Percentiles rank a stretch among this genome's conserved stretches.
phyloP scores from a whole-genome alignment of 2,113 vertebrate species.

The Sporophila hypoxantha region DNA sequence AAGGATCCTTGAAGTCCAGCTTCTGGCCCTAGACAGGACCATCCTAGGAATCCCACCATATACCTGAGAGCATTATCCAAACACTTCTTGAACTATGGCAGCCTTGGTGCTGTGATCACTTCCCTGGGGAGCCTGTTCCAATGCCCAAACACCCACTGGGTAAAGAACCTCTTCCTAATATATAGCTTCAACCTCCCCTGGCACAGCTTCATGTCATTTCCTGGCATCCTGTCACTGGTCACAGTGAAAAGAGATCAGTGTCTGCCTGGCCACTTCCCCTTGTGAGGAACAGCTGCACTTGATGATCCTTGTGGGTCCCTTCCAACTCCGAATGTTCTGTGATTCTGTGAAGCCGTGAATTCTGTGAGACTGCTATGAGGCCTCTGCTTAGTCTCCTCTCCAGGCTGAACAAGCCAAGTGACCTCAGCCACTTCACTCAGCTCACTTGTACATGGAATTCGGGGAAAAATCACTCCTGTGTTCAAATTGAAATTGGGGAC shows the following conservation, averaged over 20 bases:
- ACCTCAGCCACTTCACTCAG: background rate
- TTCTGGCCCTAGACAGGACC: background rate
- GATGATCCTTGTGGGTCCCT: background rate
- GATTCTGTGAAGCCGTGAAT: background rate
- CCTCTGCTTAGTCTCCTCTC: background rate
- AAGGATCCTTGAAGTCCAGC: background rate
- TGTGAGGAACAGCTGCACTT: background rate
- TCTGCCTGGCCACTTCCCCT: background rate
- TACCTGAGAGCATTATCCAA: background rate
- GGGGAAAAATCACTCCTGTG: background rate
- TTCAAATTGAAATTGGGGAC: background rate
- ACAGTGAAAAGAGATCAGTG: background rate
- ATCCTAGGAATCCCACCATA: background rate
- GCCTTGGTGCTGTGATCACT: background rate
- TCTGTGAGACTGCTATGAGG: background rate
- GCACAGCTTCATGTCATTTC: background rate
- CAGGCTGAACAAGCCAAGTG: background rate
- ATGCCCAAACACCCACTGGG: background rate
- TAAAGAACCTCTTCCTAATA: background rate
- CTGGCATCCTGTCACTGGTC: background rate
- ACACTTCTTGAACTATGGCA: background rate
- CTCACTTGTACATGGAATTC: background rate
- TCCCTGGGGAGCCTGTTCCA: background rate
- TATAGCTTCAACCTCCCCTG: background rate
- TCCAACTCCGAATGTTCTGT: background rate